A percentile compares a stretch with the other conserved stretches of the same genome.
Conservation (phyloP, 2,113 vertebrate species). For the Atherinomorus stipes region DNA sequence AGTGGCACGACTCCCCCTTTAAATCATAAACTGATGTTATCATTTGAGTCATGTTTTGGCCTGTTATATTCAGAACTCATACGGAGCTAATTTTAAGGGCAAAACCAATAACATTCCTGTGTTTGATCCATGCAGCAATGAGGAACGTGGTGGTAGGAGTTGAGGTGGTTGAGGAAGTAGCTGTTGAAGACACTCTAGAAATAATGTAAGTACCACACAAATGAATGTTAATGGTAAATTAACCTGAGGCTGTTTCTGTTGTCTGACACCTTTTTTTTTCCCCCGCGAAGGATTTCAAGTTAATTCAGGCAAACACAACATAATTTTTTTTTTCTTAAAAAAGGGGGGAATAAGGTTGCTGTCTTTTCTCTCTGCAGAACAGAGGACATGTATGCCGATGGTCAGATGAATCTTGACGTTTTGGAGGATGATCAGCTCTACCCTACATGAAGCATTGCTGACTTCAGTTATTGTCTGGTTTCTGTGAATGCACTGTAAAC, state of each 20-base stretch:
- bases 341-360: background rate
- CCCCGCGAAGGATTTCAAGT: background rate
- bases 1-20: too few species aligned
- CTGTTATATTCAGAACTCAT: background rate
- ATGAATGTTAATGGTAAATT: background rate
- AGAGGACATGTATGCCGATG: slow-evolving; percentile 40
- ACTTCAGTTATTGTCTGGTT: background rate
- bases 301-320: background rate
- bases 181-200: slow-evolving; percentile 62
- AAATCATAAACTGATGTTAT: background rate
- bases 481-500: background rate
- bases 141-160: slow-evolving; percentile 55
- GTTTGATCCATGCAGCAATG: slow-evolving; percentile 34
- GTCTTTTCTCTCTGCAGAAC: slow-evolving; percentile 39
- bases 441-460: slow-evolving; percentile 14
- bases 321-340: too few species aligned
- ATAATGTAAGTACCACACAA: slow-evolving; percentile 49
- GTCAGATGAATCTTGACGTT: slow-evolving; percentile 36
- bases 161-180: slow-evolving; percentile 64
- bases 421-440: slow-evolving; percentile 20
- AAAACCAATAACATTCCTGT: background rate
- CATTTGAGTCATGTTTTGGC: background rate
- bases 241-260: too few species aligned
- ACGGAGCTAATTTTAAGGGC: too few species aligned
- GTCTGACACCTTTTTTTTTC: too few species aligned